Evolutionary conservation across 1,140 invertebrate genomes (phyloP), one percentile per base, ranked within the genome.

Genomic region (Saxidomus purpurata): DNA sequence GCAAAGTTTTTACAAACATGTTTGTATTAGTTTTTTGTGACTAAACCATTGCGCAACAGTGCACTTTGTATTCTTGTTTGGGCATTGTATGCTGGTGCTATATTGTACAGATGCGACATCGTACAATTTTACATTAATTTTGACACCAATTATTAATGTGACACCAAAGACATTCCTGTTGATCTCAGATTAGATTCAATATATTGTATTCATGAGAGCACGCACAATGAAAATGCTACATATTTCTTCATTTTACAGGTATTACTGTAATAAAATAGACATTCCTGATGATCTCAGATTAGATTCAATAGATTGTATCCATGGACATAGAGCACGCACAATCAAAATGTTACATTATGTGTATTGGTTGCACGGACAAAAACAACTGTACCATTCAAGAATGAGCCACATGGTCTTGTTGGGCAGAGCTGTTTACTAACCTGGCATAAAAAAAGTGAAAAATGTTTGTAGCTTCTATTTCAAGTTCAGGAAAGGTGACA

Each of bases 381-480:
- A 38, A 88, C 86, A 38, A 69, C 59, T 0, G 59, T 88, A 31
- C 77, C 86, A 47, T 88, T 88, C 52, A 59, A 88, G 61, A 71
- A 80, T 47, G 76, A 88, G 34, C 86, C 86, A 0, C 86, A 88
- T 52, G n/a, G n/a, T 55, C 36, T 88, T 15, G 61, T 88, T 8
- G 86, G 86, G 55, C 86, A 88, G n/a, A 15, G 59, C 11, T 88
- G 86, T 55, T 43, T 88, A 40, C 59, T 88, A 6, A 71, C 40
- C 6, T 88, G 86, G 86, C 86, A 88, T 71, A 80, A 71, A n/a
- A n/a, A 88, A 88, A 38, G 15, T 80, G 13, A 67, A 79, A 69
- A 88, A 88, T 71, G 76, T 69, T 22, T 88, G 86, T 76, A 88
- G 76, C 25, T 88, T 88, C 36, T 88, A 80, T 79, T 81, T 88